Conservation (phyloP, 2,888 invertebrate species). For the Orthonychiurus folsomi region DNA sequence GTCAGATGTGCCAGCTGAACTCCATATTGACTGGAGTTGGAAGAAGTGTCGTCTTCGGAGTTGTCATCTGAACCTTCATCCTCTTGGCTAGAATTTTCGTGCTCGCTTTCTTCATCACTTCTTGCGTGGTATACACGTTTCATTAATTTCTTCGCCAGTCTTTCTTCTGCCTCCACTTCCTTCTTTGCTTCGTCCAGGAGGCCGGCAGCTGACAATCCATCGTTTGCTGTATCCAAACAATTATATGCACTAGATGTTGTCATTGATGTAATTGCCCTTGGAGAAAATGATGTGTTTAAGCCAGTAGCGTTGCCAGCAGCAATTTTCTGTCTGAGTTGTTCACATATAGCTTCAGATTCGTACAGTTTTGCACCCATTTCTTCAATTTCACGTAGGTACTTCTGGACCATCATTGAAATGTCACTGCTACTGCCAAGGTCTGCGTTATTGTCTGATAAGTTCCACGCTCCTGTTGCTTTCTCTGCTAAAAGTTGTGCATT, state of each 20-base stretch:
- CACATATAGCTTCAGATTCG: slow-evolving; percentile 58
- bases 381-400: slow-evolving; percentile 84
- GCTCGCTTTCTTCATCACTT: slow-evolving; percentile 35
- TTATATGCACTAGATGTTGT: background rate
- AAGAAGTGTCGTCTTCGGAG: slow-evolving; percentile 45
- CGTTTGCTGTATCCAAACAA: background rate
- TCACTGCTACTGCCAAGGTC: slow-evolving; percentile 42
- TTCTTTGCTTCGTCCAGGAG: slow-evolving; percentile 67
- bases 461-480: slow-evolving; percentile 61
- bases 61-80: slow-evolving; percentile 41
- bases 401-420: slow-evolving; percentile 62
- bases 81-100: slow-evolving; percentile 18
- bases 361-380: slow-evolving; percentile 76
- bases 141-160: slow-evolving; percentile 48
- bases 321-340: background rate
- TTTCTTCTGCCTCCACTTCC: slow-evolving; percentile 62
- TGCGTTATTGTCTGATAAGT: slow-evolving; percentile 40
- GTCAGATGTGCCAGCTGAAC: slow-evolving; percentile 81
- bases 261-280: background rate
- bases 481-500: slow-evolving; percentile 74
- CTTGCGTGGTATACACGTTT: slow-evolving; percentile 25
- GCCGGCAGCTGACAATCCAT: slow-evolving; percentile 22
- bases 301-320: slow-evolving; percentile 1
- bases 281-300: slow-evolving; percentile 10
- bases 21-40: slow-evolving; percentile 47